These are phyloP conservation scores for Ecdyonurus torrentis DNA, from an alignment of 2,888 invertebrate species.

Conservation along the genomic window DNA sequence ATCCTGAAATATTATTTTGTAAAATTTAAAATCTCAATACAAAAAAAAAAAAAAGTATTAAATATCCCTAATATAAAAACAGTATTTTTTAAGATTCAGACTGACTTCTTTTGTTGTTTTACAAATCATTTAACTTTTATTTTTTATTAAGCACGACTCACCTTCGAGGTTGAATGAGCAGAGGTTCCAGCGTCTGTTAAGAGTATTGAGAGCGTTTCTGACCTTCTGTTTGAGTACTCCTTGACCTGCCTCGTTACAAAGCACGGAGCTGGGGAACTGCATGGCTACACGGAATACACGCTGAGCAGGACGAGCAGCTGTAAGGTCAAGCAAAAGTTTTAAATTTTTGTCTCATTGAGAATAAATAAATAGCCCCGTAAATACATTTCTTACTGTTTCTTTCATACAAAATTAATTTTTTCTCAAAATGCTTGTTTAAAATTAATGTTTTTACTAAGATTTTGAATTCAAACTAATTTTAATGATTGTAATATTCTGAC, in stretches of 20 bases:
- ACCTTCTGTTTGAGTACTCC: conserved; percentile 81
- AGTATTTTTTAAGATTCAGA: neutral
- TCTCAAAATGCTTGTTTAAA: too few relatives aligned
- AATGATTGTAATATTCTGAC: too few relatives aligned
- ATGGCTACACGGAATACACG: conserved; percentile 84
- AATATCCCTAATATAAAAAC: neutral
- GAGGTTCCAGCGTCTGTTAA: conserved; percentile 94
- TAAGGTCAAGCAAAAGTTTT: conserved; percentile 17
- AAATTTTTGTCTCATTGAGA: neutral
- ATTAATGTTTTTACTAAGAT: too few relatives aligned
- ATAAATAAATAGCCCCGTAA: too few relatives aligned
- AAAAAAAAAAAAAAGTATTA: too few relatives aligned
- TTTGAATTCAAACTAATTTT: too few relatives aligned
- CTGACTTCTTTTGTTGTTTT: neutral
- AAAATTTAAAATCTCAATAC: neutral
- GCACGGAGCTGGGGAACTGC: conserved; percentile 90
- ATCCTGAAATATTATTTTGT: conserved; percentile 27
- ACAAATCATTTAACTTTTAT: neutral
- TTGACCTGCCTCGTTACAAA: conserved; percentile 91
- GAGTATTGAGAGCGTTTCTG: conserved; percentile 68
- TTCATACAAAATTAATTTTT: too few relatives aligned
- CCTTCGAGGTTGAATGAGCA: conserved; percentile 82
- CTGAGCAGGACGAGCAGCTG: conserved; percentile 79
- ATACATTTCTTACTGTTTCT: too few relatives aligned
- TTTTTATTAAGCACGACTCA: conserved; percentile 19